Percentiles rank a stretch among this genome's conserved stretches.
Conservation (phyloP, 2,888 invertebrate species). For the Andrena hattorfiana region DNA sequence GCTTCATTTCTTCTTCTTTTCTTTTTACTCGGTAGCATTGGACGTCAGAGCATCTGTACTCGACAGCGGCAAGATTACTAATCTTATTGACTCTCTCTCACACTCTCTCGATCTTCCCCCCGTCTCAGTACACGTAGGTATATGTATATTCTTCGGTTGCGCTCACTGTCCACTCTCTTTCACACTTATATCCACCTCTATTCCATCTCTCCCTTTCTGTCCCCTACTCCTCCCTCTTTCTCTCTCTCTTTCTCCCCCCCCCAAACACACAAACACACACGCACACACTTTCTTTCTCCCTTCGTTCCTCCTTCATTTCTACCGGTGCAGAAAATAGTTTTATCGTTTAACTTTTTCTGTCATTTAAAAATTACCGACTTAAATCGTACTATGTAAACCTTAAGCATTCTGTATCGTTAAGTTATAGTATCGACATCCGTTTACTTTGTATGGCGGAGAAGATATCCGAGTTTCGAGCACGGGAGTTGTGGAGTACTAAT, state of each 20-base stretch:
- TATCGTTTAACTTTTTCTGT: conserved; percentile 53
- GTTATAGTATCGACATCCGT: conserved; percentile 65
- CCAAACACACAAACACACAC: not conserved
- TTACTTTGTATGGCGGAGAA: conserved; percentile 53
- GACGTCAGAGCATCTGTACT: conserved; percentile 76
- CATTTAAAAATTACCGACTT: conserved; percentile 61
- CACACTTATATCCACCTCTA: not conserved
- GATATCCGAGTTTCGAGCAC: conserved; percentile 25
- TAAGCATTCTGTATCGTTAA: conserved; percentile 71
- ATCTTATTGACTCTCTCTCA: conserved; percentile 54
- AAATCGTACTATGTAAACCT: conserved; percentile 62
- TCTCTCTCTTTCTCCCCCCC: not conserved
- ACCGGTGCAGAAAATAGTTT: conserved; percentile 79
- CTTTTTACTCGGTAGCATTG: conserved; percentile 72
- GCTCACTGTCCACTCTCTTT: conserved; percentile 27
- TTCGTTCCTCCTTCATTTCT: conserved; percentile 51
- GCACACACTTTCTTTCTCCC: not conserved
- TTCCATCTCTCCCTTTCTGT: conserved; percentile 18
- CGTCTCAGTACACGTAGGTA: not conserved
- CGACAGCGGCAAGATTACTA: conserved; percentile 71
- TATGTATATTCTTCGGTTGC: conserved; percentile 19
- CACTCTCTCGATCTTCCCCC: conserved; percentile 20
- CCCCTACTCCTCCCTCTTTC: not conserved
- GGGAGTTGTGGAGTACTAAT: conserved; percentile 19
- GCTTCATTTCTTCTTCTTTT: conserved; percentile 68